Percentiles rank a stretch among this genome's conserved stretches.
Evolutionary conservation across 2,888 invertebrate species (phyloP).

Genomic region (Malthinus seriepunctatus): DNA sequence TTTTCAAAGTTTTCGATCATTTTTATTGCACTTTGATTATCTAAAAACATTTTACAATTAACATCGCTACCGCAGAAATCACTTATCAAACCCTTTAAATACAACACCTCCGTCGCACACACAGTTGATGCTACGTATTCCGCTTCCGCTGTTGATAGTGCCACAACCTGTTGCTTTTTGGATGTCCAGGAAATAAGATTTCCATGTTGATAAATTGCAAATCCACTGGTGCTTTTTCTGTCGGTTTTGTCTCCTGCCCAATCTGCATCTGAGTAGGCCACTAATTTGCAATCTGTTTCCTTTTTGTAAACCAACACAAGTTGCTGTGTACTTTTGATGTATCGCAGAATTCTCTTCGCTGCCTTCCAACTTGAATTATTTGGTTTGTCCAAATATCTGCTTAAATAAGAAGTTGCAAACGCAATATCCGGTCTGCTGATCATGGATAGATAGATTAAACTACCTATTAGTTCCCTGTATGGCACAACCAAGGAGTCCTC

Average conservation of each 20-base stretch:
- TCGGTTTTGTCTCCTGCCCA: background rate
- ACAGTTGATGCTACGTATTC: background rate
- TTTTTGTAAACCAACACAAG: no score
- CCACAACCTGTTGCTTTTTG: background rate
- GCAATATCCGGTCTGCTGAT: no score
- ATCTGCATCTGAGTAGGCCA: slow-evolving; percentile 31
- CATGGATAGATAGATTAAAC: no score
- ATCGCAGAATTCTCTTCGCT: no score
- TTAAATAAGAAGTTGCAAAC: no score
- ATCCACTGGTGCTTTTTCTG: slow-evolving; percentile 2
- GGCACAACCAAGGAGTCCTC: no score
- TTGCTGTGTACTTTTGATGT: no score
- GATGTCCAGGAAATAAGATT: background rate
- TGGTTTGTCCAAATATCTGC: no score
- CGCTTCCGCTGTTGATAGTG: background rate
- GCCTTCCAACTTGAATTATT: no score
- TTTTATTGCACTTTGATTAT: background rate
- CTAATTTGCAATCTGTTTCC: no score
- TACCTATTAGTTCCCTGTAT: no score
- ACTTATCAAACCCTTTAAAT: background rate
- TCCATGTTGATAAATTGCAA: background rate
- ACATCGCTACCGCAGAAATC: background rate
- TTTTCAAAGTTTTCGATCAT: background rate
- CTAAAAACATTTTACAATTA: slow-evolving; percentile 1
- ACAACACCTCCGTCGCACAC: background rate